Evolutionary conservation across 2,888 invertebrate genomes (phyloP).

Genomic region (Sepiola atlantica): DNA sequence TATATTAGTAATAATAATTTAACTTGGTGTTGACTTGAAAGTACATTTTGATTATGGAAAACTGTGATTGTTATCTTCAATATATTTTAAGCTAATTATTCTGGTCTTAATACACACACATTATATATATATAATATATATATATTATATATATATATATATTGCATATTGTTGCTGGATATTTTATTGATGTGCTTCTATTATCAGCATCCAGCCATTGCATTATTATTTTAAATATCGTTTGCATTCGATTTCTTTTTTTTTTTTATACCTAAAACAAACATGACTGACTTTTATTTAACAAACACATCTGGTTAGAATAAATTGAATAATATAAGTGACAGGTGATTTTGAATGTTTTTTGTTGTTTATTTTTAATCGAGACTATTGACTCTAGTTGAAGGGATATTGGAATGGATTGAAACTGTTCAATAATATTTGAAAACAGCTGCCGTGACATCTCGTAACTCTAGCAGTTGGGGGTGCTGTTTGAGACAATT

Average conservation of each 20-base stretch:
- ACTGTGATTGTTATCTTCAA: not conserved
- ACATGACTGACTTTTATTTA: not conserved
- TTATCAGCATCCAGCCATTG: not conserved
- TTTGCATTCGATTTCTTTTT: not conserved
- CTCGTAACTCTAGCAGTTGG: too few relatives aligned
- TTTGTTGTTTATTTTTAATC: too few relatives aligned
- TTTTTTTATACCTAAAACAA: not conserved
- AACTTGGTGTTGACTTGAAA: not conserved
- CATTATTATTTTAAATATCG: not conserved
- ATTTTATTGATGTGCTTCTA: conserved; percentile 3
- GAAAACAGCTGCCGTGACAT: too few relatives aligned
- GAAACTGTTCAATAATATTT: too few relatives aligned
- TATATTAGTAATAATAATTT: not conserved
- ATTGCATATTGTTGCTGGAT: not conserved
- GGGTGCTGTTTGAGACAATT: too few relatives aligned
- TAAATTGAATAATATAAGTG: not conserved
- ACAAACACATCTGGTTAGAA: not conserved
- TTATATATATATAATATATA: not conserved
- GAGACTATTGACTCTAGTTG: too few relatives aligned
- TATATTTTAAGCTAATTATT: not conserved
- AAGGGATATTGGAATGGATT: too few relatives aligned
- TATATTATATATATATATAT: not conserved
- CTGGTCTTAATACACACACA: too few relatives aligned
- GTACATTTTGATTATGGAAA: not conserved
- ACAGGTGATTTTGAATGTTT: not conserved